These are phyloP conservation scores for Chionomys nivalis DNA, from an alignment of 2,113 vertebrate genomes.

Conservation along the genomic window DNA sequence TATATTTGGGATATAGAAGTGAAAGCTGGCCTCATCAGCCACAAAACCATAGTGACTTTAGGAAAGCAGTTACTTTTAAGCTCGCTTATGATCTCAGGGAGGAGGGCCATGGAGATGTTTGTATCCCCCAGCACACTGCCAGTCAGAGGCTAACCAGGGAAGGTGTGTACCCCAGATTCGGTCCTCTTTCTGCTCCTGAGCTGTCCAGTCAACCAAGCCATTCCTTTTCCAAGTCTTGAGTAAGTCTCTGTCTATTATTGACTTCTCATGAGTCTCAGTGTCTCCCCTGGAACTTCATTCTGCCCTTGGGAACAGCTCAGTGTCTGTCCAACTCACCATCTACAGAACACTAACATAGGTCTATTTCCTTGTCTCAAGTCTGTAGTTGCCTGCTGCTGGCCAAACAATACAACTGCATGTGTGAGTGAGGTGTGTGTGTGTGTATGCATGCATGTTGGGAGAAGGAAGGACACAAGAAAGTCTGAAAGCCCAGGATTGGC, in stretches of 20 bases:
- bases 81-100: neutral
- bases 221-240: neutral
- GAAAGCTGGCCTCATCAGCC: neutral
- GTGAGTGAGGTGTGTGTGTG: neutral
- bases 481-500: neutral
- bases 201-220: neutral
- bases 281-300: neutral
- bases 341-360: neutral
- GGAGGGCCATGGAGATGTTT: neutral
- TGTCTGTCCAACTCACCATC: neutral
- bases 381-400: neutral
- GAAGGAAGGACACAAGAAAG: neutral
- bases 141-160: neutral
- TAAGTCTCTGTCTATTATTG: neutral
- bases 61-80: conserved; percentile 6
- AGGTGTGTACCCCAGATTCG: neutral
- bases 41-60: conserved; percentile 21
- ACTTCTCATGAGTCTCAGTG: neutral
- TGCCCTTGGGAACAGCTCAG: neutral
- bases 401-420: neutral
- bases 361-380: neutral
- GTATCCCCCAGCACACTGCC: neutral
- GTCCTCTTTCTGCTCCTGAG: neutral
- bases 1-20: neutral
- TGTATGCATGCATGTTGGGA: neutral